phyloP scores from a whole-genome alignment of 2,888 invertebrate species.

The Schrankia costaestrigalis region DNA sequence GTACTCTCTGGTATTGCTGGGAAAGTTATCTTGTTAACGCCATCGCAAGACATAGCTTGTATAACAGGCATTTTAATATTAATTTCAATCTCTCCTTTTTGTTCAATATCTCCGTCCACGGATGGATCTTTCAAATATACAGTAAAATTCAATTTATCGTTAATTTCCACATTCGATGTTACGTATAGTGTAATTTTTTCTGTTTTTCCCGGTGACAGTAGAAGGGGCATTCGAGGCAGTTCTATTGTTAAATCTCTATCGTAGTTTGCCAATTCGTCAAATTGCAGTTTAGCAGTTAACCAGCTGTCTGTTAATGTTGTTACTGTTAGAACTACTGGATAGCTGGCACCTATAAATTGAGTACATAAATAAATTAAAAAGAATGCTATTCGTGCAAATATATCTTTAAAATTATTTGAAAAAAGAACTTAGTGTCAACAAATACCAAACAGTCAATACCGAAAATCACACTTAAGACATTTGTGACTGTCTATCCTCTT shows the following conservation, averaged over 20 bases:
- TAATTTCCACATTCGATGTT: constrained; percentile 57
- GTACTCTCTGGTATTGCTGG: constrained; percentile 52
- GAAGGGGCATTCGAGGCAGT: constrained; percentile 58
- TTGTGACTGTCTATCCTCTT: too few relatives aligned
- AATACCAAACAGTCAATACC: too few relatives aligned
- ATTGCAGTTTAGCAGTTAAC: constrained; percentile 61
- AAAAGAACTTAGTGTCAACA: too few relatives aligned
- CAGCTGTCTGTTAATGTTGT: constrained; percentile 61
- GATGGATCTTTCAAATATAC: constrained; percentile 58
- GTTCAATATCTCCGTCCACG: constrained; percentile 51
- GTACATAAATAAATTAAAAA: neutral
- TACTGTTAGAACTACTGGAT: constrained; percentile 47
- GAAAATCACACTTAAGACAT: too few relatives aligned
- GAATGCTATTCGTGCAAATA: too few relatives aligned
- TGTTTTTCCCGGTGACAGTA: constrained; percentile 59
- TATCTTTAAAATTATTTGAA: too few relatives aligned
- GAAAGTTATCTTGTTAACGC: constrained; percentile 58
- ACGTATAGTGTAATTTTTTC: constrained; percentile 56
- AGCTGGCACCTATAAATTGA: constrained; percentile 51
- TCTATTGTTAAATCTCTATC: constrained; percentile 54
- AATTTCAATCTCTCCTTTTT: constrained; percentile 47
- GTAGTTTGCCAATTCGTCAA: constrained; percentile 44
- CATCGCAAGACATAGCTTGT: constrained; percentile 64
- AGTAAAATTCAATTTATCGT: constrained; percentile 45
- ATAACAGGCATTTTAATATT: constrained; percentile 61